Base-by-base conservation (phyloP, 2,888 invertebrate genomes). In the Elegia similella region DNA sequence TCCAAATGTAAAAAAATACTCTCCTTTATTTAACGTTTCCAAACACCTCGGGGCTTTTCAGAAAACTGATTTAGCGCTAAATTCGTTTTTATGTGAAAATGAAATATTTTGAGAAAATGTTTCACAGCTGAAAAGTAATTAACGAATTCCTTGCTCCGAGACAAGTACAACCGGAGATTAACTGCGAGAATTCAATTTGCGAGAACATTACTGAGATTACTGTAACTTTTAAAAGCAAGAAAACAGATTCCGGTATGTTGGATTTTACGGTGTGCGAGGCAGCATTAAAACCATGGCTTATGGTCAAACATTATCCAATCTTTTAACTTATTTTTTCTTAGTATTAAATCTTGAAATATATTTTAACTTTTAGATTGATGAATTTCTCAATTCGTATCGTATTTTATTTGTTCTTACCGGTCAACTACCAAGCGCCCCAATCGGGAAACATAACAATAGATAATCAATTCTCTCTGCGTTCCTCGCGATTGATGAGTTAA, bases 111-210 rank as follows among this genome's bases (percentile, higher is more conserved):
- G 1, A 1, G 10, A 52, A 10, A 34, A 42, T 34, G 23, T 15
- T 34, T 17, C 2, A 17, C 42, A 42, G 5, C 29, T 50, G 34
- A 50, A 29, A 52, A 29, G 38, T 52, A 52, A 52, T 52, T 52
- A 52, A 52, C 38, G 17, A 52, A 52, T 52, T 29, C 42, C 42
- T 42, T 5, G 13, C 42, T 23, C 42, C 29, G 17, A 10, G 17
- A 17, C 29, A 0, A 30, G 30, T 46, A 23, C 23, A 23, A 23
- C 23, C 2, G 46, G 46, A 23, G 23, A 42, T 23, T 42, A n/a
- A 13, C 42, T 10, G 52, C 52, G 17, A 17, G 23, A 42, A 52
- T 23, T 52, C 52, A 52, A 52, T 42, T 52, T 52, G 23, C 16
- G 42, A 7, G 23, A 42, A 52, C 47, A 52, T 52, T 42, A n/a